Evolutionary conservation across 2,113 vertebrate genomes (phyloP).

Genomic region (Sula dactylatra): DNA sequence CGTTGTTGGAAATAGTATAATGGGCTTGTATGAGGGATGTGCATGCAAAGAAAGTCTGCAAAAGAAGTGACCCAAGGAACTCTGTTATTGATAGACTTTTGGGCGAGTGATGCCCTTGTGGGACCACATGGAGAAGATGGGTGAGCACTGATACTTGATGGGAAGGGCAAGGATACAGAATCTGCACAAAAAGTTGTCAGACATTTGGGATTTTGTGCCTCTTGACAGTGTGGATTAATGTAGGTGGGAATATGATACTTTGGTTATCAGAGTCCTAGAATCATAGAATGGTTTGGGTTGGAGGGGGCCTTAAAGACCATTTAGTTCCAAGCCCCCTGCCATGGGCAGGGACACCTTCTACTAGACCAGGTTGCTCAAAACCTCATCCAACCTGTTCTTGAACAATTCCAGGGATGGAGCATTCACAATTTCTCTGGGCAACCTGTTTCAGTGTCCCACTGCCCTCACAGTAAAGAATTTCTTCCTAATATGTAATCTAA

Average conservation of each 20-base stretch:
- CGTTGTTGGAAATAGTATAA: background rate
- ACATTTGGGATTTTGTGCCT: background rate
- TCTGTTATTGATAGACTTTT: background rate
- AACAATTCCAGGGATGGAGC: background rate
- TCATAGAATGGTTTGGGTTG: background rate
- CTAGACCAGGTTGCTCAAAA: background rate
- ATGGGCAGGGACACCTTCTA: background rate
- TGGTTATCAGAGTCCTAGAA: background rate
- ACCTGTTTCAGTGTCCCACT: background rate
- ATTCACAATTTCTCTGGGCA: background rate
- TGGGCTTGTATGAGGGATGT: background rate
- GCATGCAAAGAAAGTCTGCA: background rate
- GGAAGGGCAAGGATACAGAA: background rate
- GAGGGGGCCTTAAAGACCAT: background rate
- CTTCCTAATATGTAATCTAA: background rate
- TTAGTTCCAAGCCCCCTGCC: background rate
- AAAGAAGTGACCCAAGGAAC: background rate
- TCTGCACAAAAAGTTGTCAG: background rate
- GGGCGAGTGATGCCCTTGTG: background rate
- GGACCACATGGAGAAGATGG: background rate
- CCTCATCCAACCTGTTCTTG: background rate
- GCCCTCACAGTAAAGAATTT: background rate
- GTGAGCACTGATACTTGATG: background rate
- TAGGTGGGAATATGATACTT: background rate
- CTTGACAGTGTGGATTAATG: background rate